Evolutionary conservation across 2,888 invertebrate species (phyloP), one percentile per base, ranked within the genome.

Genomic region (Rhagophthalmus giganteus): DNA sequence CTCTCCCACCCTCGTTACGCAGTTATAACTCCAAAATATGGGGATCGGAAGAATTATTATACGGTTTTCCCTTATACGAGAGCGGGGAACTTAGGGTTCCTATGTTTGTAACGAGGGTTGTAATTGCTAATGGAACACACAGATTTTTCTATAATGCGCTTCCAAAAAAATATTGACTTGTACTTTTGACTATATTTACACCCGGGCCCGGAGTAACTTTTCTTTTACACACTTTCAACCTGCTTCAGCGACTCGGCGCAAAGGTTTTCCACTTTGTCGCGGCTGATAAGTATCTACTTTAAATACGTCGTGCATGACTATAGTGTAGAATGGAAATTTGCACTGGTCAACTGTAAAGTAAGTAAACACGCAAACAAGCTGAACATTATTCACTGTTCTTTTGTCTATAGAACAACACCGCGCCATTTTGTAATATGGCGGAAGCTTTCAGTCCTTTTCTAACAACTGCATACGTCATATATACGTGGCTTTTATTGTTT

Each of bases 1-100:
- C 59, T 58, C 61, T 54, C 57, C 54, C 57, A 52, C 55, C 47
- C 48, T 62, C 62, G 57, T 60, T 51, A 61, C 61, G 61, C 64
- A 60, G 67, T 66, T 67, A 68, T 68, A 66, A 67, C 65, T 67
- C 63, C 66, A 63, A 68, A 67, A 68, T 68, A 67, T 67, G 65
- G 67, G 67, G 66, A 65, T 61, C 62, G 60, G 63, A 65, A 65
- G 65, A 65, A 66, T 67, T 64, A 67, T 67, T 68, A 65, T 66
- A 63, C 63, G 57, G 62, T 58, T 46, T 51, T 57, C 56, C 55
- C 44, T 47, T 15, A 27, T n/a, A 28, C 31, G 33, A 45, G 39
- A 31, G 48, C 41, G 51, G 59, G 48, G 54, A 52, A 41, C 45
- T 53, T 52, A 33, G 46, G 48, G 56, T 42, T 58, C 55, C 57